Percentiles rank a stretch among this genome's conserved stretches.
phyloP scores from a whole-genome alignment of 1,140 invertebrate species.

The Calliphora vicina region DNA sequence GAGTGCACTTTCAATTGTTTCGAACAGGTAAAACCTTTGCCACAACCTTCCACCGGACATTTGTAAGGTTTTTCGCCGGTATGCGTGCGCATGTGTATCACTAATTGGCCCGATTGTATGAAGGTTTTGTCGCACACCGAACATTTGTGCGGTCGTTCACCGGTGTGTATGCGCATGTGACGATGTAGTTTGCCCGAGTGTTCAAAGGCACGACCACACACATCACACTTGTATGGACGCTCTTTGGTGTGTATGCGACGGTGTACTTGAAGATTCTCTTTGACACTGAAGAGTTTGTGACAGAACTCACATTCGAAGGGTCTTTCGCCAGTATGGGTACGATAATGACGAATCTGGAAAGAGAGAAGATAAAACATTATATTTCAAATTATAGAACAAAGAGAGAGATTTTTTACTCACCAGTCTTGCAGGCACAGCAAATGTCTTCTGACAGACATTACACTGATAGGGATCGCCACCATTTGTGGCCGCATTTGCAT shows the following conservation, averaged over 20 bases:
- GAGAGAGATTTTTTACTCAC: slow-evolving; percentile 63
- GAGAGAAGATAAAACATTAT: background rate
- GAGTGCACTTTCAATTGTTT: slow-evolving; percentile 88
- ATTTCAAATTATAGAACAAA: no score
- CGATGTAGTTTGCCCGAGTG: slow-evolving; percentile 91
- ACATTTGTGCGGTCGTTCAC: slow-evolving; percentile 93
- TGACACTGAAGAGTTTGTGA: slow-evolving; percentile 89
- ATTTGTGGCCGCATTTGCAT: slow-evolving; percentile 56
- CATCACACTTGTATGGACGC: slow-evolving; percentile 80
- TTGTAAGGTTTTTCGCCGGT: slow-evolving; percentile 92
- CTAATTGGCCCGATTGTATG: slow-evolving; percentile 86
- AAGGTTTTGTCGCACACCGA: slow-evolving; percentile 91
- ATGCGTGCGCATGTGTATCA: slow-evolving; percentile 86
- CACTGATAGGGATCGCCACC: slow-evolving; percentile 82
- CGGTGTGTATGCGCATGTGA: slow-evolving; percentile 91
- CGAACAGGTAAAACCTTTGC: slow-evolving; percentile 88
- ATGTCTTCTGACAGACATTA: slow-evolving; percentile 90
- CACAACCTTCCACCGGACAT: slow-evolving; percentile 79
- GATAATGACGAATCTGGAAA: slow-evolving; percentile 76
- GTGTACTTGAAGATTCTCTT: slow-evolving; percentile 91
- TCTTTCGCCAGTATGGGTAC: slow-evolving; percentile 87
- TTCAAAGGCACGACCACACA: slow-evolving; percentile 90
- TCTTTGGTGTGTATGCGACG: slow-evolving; percentile 91
- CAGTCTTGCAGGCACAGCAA: slow-evolving; percentile 88
- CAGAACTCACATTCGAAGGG: slow-evolving; percentile 92